These are phyloP conservation scores for Nasonia longicornis DNA, from an alignment of 1,140 invertebrate species.

Conservation along the genomic window DNA sequence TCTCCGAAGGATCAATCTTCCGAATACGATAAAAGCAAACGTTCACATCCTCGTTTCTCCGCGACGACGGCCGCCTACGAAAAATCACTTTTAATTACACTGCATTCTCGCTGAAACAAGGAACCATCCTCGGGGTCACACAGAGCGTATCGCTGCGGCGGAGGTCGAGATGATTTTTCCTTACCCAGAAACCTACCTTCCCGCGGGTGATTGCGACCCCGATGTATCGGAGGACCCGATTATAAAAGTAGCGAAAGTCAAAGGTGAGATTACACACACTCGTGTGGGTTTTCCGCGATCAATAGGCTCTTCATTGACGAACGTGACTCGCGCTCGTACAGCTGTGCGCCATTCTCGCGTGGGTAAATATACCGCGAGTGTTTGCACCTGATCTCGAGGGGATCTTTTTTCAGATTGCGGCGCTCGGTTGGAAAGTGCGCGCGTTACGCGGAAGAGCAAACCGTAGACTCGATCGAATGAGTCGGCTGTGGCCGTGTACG, in stretches of 20 bases:
- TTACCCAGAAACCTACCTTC: conserved; percentile 42
- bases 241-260: conserved; percentile 28
- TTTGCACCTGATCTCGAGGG: neutral
- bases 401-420: too few species aligned
- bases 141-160: neutral
- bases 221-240: neutral
- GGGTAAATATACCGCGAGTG: neutral
- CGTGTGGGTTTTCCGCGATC: neutral
- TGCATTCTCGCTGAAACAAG: neutral
- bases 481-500: too few species aligned
- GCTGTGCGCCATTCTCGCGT: neutral
- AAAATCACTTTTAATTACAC: neutral
- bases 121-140: neutral
- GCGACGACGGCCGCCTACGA: neutral
- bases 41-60: neutral
- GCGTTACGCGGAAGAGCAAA: neutral
- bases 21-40: neutral
- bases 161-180: neutral
- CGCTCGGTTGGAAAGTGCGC: too few species aligned
- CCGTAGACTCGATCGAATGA: neutral
- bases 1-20: neutral
- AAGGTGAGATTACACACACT: conserved; percentile 20
- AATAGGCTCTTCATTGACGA: too few species aligned
- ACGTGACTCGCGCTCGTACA: too few species aligned
- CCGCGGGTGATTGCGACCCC: neutral